Evolutionary conservation across 2,797 vertebrate genomes (phyloP).

Genomic region (Chromobotia macracanthus): DNA sequence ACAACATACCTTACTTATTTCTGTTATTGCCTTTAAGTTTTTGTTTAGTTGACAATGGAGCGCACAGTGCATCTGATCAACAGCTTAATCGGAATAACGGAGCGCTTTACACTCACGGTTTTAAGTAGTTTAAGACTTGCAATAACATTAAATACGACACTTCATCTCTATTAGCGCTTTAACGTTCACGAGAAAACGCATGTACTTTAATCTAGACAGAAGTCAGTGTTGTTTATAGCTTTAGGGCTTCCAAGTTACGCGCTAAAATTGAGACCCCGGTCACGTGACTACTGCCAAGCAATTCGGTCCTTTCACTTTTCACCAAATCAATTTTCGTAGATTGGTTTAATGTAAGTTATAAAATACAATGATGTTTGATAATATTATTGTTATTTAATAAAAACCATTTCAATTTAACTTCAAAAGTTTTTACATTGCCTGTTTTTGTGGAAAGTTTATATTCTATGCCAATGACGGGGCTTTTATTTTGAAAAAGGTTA

Average conservation of each 20-base stretch:
- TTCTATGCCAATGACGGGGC: neutral
- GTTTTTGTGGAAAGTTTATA: neutral
- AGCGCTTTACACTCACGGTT: neutral
- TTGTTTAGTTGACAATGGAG: neutral
- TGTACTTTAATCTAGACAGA: neutral
- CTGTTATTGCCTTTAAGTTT: neutral
- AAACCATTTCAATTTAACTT: neutral
- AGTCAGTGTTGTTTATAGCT: neutral
- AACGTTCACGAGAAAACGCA: neutral
- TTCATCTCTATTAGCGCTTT: neutral
- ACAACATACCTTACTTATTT: neutral
- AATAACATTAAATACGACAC: neutral
- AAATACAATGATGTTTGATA: neutral
- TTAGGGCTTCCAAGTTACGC: conserved; percentile 31
- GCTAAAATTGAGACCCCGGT: conserved; percentile 39
- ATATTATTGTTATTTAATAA: neutral
- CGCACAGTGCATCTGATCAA: neutral
- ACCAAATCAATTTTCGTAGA: neutral
- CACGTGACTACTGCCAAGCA: conserved; percentile 19
- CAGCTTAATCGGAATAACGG: neutral
- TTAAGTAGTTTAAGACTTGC: too few relatives aligned
- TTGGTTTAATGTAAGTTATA: neutral
- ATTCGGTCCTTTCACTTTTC: neutral
- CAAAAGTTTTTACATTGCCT: neutral
- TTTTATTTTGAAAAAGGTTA: conserved; percentile 16